Evolutionary conservation across 2,888 invertebrate species (phyloP).

Genomic region (Torymus auratus): DNA sequence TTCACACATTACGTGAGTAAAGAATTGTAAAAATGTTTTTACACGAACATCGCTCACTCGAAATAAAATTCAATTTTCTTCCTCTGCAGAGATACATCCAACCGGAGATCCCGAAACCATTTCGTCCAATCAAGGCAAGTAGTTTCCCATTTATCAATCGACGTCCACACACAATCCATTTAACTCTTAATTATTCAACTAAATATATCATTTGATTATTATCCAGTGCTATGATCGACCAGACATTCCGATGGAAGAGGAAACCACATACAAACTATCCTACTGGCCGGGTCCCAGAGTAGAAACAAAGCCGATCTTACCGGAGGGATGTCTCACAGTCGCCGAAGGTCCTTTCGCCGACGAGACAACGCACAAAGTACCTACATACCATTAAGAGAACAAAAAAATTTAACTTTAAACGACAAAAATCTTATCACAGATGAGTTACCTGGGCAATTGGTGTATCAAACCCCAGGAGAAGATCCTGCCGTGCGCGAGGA

Average conservation of each 20-base stretch:
- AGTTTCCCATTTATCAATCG: neutral
- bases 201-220: too few species aligned
- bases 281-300: constrained; percentile 67
- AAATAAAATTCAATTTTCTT: neutral
- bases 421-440: constrained; percentile 7
- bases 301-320: constrained; percentile 68
- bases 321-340: constrained; percentile 74
- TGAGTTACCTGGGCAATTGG: constrained; percentile 71
- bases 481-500: constrained; percentile 66
- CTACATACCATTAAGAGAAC: too few species aligned
- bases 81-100: constrained; percentile 70
- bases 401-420: too few species aligned
- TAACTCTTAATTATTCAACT: neutral
- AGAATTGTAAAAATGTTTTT: too few species aligned
- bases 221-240: constrained; percentile 75
- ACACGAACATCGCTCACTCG: too few species aligned
- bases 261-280: constrained; percentile 79
- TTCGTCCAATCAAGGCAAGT: constrained; percentile 76
- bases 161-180: neutral
- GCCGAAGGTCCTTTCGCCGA: constrained; percentile 77
- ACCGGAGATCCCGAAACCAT: constrained; percentile 74
- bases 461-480: constrained; percentile 65
- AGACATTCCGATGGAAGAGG: constrained; percentile 78
- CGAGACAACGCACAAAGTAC: constrained; percentile 79
- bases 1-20: constrained; percentile 64